These are phyloP conservation scores for Hydrocynus forskahlii DNA, from an alignment of 2,797 vertebrate species.

Conservation along the genomic window DNA sequence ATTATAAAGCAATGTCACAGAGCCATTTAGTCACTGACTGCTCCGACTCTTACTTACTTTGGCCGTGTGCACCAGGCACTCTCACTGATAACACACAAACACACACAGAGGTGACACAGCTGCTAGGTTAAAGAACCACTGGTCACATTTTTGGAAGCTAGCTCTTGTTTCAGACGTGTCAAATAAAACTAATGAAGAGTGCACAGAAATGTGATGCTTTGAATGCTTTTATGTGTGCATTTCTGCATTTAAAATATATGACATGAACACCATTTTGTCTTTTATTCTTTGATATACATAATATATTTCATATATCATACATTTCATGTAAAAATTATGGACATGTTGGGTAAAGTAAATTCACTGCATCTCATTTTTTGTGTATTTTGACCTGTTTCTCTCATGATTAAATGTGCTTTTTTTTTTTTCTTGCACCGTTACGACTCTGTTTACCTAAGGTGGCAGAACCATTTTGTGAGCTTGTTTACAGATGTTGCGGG, in stretches of 20 bases:
- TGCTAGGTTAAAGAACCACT: no score
- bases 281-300: no score
- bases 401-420: neutral
- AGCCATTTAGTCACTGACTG: neutral
- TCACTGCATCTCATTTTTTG: neutral
- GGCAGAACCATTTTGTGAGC: slow-evolving; percentile 13
- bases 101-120: neutral
- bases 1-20: neutral
- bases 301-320: no score
- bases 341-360: neutral
- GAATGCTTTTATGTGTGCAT: no score
- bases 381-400: no score
- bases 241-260: no score
- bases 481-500: slow-evolving; percentile 32
- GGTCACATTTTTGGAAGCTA: neutral
- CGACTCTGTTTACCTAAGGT: slow-evolving; percentile 36
- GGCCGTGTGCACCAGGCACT: neutral
- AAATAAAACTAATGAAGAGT: neutral
- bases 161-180: neutral
- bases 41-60: neutral
- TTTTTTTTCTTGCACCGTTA: neutral
- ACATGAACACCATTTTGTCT: no score
- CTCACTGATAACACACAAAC: slow-evolving; percentile 3
- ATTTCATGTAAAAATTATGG: no score
- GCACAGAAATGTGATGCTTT: neutral